These are phyloP conservation scores for Corythornis madagascariensis DNA, from an alignment of 2,113 vertebrate species.

Conservation along the genomic window DNA sequence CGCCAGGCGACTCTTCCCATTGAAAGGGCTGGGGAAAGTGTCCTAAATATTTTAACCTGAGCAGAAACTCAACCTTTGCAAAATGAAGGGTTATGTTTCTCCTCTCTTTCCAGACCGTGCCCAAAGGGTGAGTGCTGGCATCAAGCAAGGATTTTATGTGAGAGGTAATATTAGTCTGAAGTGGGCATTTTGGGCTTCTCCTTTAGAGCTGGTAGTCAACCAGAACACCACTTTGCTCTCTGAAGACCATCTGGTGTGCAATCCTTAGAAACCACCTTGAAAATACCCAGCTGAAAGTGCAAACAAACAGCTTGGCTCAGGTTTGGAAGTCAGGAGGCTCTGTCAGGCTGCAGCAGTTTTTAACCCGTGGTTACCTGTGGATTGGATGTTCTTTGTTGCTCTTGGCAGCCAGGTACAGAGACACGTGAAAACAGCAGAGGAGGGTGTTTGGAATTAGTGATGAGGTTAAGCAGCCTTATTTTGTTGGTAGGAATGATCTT, in stretches of 20 bases:
- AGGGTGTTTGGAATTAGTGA: background rate
- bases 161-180: background rate
- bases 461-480: background rate
- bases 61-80: background rate
- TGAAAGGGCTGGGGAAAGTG: background rate
- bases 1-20: background rate
- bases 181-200: background rate
- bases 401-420: background rate
- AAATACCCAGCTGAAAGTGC: background rate
- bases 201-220: background rate
- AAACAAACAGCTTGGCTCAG: background rate
- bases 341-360: background rate
- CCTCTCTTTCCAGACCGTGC: background rate
- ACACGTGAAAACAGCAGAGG: background rate
- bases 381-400: background rate
- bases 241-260: background rate
- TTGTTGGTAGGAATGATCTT: background rate
- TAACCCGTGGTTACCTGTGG: background rate
- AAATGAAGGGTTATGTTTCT: background rate
- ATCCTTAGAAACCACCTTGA: background rate
- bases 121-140: background rate
- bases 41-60: background rate
- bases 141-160: background rate
- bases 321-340: background rate
- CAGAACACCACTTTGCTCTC: background rate